These are phyloP conservation scores for Ailuropoda melanoleuca DNA, from an alignment of 2,113 vertebrate genomes.

Conservation along the genomic window DNA sequence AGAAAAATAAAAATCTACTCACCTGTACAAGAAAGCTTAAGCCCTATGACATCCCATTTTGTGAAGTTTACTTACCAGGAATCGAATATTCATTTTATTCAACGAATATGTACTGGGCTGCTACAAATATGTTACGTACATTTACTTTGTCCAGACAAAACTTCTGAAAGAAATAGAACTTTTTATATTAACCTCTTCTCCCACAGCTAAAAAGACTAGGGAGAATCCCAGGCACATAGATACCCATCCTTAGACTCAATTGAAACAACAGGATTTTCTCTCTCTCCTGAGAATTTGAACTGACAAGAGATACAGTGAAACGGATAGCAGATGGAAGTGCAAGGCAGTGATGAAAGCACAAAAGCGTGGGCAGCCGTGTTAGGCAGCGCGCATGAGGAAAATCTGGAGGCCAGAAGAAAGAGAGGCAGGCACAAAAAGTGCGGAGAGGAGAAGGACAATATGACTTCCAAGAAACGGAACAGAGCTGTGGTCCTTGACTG, in stretches of 20 bases:
- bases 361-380: background rate
- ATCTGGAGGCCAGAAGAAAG: background rate
- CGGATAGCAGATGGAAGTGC: background rate
- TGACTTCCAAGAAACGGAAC: background rate
- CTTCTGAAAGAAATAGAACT: background rate
- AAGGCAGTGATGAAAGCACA: background rate
- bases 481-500: background rate
- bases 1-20: background rate
- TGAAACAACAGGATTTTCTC: background rate
- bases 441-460: background rate
- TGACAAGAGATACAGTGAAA: background rate
- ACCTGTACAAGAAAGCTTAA: background rate
- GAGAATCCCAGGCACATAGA: background rate
- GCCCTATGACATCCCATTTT: background rate
- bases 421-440: background rate
- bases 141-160: background rate
- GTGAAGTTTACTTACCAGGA: background rate
- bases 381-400: background rate
- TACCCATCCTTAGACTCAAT: background rate
- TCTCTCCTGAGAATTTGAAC: background rate
- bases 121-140: background rate
- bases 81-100: background rate
- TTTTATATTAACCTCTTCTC: background rate
- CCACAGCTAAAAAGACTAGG: background rate
- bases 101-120: background rate